phyloP scores from a whole-genome alignment of 2,888 invertebrate species.

The Caenorhabditis imperialis region DNA sequence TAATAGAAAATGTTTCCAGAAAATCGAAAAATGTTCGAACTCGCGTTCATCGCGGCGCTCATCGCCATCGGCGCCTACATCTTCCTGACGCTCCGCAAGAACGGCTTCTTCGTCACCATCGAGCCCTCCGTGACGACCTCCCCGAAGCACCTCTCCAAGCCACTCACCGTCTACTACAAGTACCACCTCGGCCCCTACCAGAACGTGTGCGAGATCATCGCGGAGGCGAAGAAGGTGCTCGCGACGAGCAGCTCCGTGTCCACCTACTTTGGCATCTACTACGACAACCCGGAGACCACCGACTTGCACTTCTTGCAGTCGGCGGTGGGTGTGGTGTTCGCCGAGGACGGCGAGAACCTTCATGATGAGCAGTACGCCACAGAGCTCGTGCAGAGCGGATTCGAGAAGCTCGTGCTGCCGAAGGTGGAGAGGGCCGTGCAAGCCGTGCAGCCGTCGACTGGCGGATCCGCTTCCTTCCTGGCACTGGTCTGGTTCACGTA shows the following conservation, averaged over 20 bases:
- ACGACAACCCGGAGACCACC: constrained; percentile 65
- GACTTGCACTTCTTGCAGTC: constrained; percentile 64
- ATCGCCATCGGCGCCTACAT: constrained; percentile 63
- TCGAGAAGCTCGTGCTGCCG: constrained; percentile 68
- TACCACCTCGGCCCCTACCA: constrained; percentile 66
- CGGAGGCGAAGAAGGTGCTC: constrained; percentile 58
- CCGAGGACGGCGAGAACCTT: constrained; percentile 51
- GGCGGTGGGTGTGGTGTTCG: constrained; percentile 70
- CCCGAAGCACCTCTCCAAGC: constrained; percentile 53
- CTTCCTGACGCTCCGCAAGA: constrained; percentile 53
- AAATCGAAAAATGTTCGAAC: constrained; percentile 32
- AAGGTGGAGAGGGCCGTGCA: constrained; percentile 63
- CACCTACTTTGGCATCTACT: constrained; percentile 68
- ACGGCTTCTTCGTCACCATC: constrained; percentile 59
- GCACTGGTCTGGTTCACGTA: constrained; percentile 62
- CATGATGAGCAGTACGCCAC: constrained; percentile 61
- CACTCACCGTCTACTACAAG: constrained; percentile 70
- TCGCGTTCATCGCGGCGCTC: constrained; percentile 50
- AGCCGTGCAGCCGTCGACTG: constrained; percentile 55
- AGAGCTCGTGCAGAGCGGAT: constrained; percentile 65
- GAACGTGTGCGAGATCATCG: constrained; percentile 37
- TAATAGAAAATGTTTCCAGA: constrained; percentile 9
- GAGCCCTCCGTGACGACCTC: constrained; percentile 46
- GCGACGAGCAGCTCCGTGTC: constrained; percentile 51
- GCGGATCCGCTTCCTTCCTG: constrained; percentile 58